Conservation (phyloP, 2,888 invertebrate genomes). For the Yponomeuta plumbellus region DNA sequence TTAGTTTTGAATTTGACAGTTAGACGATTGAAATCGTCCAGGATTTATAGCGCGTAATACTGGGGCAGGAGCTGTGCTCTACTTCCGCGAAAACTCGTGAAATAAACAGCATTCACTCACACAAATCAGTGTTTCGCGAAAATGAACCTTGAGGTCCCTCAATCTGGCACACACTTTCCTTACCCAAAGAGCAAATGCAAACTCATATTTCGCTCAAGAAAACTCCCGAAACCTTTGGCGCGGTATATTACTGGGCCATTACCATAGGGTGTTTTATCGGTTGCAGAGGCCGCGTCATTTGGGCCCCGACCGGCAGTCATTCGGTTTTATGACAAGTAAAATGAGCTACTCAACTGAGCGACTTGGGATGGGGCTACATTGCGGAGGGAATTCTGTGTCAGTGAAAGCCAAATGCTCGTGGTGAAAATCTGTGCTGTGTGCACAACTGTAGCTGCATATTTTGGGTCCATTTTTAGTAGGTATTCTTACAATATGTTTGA, state of each 20-base stretch:
- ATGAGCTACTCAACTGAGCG: slow-evolving; percentile 28
- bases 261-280: slow-evolving; percentile 23
- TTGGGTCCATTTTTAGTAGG: no score
- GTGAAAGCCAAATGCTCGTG: background rate
- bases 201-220: background rate
- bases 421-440: no score
- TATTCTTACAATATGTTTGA: no score
- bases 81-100: no score
- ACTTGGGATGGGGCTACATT: slow-evolving; percentile 15
- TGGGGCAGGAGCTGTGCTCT: no score
- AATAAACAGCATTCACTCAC: no score
- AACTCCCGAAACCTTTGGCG: background rate
- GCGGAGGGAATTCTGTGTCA: background rate
- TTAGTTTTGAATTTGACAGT: no score
- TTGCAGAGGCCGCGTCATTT: slow-evolving; percentile 26
- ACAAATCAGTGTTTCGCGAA: no score
- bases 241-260: background rate
- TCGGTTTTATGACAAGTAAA: slow-evolving; percentile 42
- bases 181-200: background rate
- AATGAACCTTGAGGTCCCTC: no score
- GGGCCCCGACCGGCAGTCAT: slow-evolving; percentile 33
- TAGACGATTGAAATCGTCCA: no score
- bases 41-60: no score
- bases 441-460: no score
- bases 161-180: background rate